These are phyloP conservation scores for Myiopsitta monachus DNA, from an alignment of 2,113 vertebrate species.

Conservation along the genomic window DNA sequence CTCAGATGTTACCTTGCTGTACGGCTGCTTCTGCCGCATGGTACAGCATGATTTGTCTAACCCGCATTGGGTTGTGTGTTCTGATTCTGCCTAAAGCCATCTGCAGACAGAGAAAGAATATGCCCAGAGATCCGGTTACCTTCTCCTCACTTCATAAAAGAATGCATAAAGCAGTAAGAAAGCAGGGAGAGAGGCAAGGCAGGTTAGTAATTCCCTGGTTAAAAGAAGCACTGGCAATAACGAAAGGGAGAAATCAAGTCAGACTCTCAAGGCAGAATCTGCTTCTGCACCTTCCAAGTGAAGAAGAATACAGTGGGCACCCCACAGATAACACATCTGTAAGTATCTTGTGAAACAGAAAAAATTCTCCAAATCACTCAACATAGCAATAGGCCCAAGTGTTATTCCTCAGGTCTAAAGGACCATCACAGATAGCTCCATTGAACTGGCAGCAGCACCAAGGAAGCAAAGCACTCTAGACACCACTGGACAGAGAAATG, in stretches of 20 bases:
- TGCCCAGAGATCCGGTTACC: background rate
- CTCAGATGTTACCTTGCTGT: background rate
- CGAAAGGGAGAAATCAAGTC: background rate
- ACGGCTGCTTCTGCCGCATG: background rate
- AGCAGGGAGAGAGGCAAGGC: background rate
- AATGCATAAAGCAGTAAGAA: background rate
- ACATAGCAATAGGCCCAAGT: background rate
- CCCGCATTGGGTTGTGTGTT: rapidly evolving
- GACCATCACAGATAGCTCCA: background rate
- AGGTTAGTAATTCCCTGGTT: background rate
- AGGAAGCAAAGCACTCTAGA: background rate
- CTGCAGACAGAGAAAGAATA: background rate
- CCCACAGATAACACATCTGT: background rate
- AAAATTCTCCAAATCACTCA: background rate
- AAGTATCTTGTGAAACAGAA: background rate
- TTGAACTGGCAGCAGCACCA: background rate
- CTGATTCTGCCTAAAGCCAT: background rate
- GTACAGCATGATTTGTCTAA: background rate
- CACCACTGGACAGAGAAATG: background rate
- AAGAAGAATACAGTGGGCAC: background rate
- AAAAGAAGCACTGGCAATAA: background rate
- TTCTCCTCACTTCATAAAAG: background rate
- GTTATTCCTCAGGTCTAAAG: background rate
- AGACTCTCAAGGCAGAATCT: background rate
- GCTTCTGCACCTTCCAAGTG: background rate